Percentiles rank a stretch among this genome's conserved stretches.
Evolutionary conservation across 1,140 invertebrate species (phyloP).

Genomic region (Zophobas atratus): DNA sequence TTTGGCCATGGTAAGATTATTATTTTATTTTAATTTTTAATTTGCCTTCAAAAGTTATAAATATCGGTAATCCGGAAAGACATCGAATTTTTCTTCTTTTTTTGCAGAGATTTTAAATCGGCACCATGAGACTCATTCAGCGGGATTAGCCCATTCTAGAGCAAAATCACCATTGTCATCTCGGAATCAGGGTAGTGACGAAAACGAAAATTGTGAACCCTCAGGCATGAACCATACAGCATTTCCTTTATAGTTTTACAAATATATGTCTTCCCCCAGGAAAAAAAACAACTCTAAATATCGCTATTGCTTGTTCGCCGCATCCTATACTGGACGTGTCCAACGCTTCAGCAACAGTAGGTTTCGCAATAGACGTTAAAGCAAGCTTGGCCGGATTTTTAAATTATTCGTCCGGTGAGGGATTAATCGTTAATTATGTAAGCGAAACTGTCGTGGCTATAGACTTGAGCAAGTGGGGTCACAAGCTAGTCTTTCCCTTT

Average conservation of each 20-base stretch:
- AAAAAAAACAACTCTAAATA: background rate
- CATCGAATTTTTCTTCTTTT: background rate
- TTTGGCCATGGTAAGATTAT: constrained; percentile 12
- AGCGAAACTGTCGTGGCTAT: background rate
- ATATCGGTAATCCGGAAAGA: too few relatives aligned
- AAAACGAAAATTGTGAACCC: too few relatives aligned
- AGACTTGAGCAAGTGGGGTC: background rate
- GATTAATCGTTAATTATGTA: background rate
- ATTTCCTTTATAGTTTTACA: background rate
- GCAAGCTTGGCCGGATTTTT: background rate
- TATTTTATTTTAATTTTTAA: background rate
- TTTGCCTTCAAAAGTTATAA: too few relatives aligned
- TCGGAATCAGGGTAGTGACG: background rate
- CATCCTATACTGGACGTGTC: background rate
- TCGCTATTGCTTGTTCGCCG: background rate
- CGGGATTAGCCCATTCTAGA: background rate
- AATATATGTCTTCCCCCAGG: background rate
- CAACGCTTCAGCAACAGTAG: background rate
- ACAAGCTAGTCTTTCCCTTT: too few relatives aligned
- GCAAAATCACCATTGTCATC: too few relatives aligned
- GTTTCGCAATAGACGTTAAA: background rate
- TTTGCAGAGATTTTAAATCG: constrained; percentile 8
- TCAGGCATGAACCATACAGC: too few relatives aligned
- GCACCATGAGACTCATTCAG: constrained; percentile 1
- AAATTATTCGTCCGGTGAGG: background rate